These are phyloP conservation scores for Bursaphelenchus okinawaensis DNA, from an alignment of 2,888 invertebrate genomes.

Conservation along the genomic window DNA sequence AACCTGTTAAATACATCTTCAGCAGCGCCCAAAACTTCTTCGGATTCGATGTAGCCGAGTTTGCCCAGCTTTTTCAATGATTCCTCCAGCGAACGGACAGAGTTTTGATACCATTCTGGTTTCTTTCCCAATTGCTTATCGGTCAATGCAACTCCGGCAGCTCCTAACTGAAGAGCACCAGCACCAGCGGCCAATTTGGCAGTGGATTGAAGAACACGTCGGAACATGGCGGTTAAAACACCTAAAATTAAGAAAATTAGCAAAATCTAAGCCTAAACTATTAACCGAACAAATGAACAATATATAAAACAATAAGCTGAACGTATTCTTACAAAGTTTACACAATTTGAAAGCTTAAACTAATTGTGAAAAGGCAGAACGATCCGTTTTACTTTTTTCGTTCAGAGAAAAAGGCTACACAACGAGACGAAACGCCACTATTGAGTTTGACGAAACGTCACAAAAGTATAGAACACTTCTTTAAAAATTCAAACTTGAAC, in stretches of 20 bases:
- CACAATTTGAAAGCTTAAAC: too few species aligned
- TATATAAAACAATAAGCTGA: too few species aligned
- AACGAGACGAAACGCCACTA: background rate
- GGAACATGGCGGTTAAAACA: constrained; percentile 28
- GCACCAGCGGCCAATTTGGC: constrained; percentile 31
- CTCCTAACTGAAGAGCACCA: constrained; percentile 28
- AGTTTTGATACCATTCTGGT: constrained; percentile 43
- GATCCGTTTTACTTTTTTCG: too few species aligned
- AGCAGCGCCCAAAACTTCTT: constrained; percentile 30
- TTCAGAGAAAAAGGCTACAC: background rate
- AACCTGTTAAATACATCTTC: constrained; percentile 17
- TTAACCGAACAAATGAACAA: too few species aligned
- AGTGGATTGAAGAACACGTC: constrained; percentile 26
- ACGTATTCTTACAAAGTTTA: too few species aligned
- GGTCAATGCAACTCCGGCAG: constrained; percentile 37
- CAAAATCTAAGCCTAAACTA: too few species aligned
- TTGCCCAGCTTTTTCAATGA: constrained; percentile 32
- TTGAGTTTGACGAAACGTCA: background rate
- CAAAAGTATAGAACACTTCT: background rate
- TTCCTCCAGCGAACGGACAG: constrained; percentile 35
- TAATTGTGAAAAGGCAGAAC: too few species aligned
- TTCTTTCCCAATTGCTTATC: constrained; percentile 36
- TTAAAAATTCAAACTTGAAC: background rate
- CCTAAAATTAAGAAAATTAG: background rate
- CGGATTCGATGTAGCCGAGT: constrained; percentile 38